A percentile compares a stretch with the other conserved stretches of the same genome.
These are phyloP conservation scores for Oophaga pumilio DNA, from an alignment of 2,113 vertebrate genomes.

Conservation along the genomic window DNA sequence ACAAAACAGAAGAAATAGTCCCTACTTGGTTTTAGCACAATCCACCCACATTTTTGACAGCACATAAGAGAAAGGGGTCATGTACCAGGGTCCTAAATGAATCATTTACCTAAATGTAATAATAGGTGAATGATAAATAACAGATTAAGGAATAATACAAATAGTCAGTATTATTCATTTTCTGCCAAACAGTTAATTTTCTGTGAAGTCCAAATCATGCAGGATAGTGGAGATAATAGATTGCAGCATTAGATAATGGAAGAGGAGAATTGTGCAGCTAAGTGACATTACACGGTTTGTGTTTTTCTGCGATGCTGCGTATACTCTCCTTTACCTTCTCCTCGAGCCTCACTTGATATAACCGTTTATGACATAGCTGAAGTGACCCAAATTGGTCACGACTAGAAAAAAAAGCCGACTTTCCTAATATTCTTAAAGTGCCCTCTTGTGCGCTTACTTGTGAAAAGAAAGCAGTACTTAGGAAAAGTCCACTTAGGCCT, in stretches of 20 bases:
- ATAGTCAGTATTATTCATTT: not conserved
- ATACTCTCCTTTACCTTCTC: not conserved
- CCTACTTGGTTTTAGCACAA: no score
- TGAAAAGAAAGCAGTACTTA: not conserved
- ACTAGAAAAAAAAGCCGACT: not conserved
- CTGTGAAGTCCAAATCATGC: not conserved
- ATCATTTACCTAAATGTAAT: no score
- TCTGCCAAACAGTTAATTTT: not conserved
- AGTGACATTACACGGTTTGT: not conserved
- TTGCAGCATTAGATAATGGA: not conserved
- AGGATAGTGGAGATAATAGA: not conserved
- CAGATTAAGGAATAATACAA: not conserved
- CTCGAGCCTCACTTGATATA: not conserved
- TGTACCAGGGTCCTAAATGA: no score
- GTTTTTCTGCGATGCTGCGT: not conserved
- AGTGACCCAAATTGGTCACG: not conserved
- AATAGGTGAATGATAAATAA: no score
- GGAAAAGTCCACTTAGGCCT: not conserved
- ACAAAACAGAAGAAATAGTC: no score
- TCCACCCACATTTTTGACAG: no score
- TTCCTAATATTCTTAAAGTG: not conserved
- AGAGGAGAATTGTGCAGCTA: not conserved
- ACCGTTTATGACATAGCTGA: not conserved
- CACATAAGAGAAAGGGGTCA: no score
- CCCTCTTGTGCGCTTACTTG: not conserved